Evolutionary conservation across 2,797 vertebrate genomes (phyloP).

Genomic region (Aotus griseimembra): DNA sequence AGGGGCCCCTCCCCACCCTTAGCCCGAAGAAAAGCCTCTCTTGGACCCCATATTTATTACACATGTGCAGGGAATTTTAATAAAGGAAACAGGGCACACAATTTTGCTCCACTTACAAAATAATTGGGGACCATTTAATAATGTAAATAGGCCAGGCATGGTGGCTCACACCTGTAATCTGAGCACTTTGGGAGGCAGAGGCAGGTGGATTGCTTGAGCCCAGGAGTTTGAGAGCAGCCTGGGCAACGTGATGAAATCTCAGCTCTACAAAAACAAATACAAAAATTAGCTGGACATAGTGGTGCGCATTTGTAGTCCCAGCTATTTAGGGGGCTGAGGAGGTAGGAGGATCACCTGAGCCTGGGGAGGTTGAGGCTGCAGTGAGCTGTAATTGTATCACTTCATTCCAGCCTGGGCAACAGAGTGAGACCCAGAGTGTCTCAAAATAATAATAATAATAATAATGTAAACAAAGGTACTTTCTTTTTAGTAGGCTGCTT

Average conservation of each 20-base stretch:
- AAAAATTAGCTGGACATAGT: neutral
- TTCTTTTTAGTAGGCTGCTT: neutral
- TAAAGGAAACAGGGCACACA: neutral
- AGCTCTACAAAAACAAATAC: neutral
- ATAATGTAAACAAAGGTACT: neutral
- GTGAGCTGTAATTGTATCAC: neutral
- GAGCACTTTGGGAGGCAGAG: neutral
- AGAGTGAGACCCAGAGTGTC: neutral
- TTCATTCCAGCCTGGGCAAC: neutral
- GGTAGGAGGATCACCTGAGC: neutral
- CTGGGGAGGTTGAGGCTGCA: neutral
- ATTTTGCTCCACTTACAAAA: neutral
- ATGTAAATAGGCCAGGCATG: neutral
- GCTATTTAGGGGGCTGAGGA: neutral
- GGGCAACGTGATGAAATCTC: neutral
- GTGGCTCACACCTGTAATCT: neutral
- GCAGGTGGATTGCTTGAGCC: neutral
- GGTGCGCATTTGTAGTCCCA: neutral
- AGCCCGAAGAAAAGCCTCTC: slow-evolving; percentile 48
- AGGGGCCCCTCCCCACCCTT: neutral
- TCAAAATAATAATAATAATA: neutral
- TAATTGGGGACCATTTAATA: neutral
- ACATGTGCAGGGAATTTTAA: slow-evolving; percentile 51
- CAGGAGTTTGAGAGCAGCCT: neutral
- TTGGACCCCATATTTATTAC: slow-evolving; percentile 48